phyloP scores from a whole-genome alignment of 1,140 invertebrate genomes.

The Anadara kagoshimensis region DNA sequence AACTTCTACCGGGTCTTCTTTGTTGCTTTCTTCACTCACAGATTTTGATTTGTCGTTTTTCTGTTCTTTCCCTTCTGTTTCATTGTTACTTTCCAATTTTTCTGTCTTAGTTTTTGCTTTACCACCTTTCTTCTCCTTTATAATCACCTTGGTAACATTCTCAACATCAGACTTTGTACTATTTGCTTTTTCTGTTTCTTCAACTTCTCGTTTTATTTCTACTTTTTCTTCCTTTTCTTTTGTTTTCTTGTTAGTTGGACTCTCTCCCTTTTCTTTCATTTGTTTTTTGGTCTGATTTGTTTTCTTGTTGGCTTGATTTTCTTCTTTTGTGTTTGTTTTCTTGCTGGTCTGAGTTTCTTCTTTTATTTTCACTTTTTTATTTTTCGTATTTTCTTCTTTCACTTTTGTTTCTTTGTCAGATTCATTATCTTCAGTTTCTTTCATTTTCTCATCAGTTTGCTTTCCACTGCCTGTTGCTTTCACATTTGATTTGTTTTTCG shows the following conservation, averaged over 20 bases:
- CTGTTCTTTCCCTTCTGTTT: neutral
- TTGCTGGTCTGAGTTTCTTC: too few relatives aligned
- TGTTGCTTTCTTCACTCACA: neutral
- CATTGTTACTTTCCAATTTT: too few relatives aligned
- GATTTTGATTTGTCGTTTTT: neutral
- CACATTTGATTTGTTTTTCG: too few relatives aligned
- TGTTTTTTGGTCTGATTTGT: too few relatives aligned
- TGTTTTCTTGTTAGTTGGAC: neutral
- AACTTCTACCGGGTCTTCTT: conserved; percentile 25
- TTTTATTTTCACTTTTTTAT: too few relatives aligned
- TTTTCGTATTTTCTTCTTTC: too few relatives aligned
- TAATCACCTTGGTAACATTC: too few relatives aligned
- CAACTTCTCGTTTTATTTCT: neutral
- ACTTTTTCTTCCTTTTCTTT: neutral
- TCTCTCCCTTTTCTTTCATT: neutral
- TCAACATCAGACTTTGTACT: too few relatives aligned
- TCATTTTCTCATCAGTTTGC: neutral
- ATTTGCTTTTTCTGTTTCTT: too few relatives aligned
- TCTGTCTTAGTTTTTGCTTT: too few relatives aligned
- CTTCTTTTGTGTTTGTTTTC: too few relatives aligned
- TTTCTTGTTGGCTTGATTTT: neutral
- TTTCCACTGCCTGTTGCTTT: conserved; percentile 7
- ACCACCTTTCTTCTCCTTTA: too few relatives aligned
- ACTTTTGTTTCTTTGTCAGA: neutral
- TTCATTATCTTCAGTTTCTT: neutral